Evolutionary conservation across 1,140 invertebrate species (phyloP).

Genomic region (Phenacoccus solenopsis): DNA sequence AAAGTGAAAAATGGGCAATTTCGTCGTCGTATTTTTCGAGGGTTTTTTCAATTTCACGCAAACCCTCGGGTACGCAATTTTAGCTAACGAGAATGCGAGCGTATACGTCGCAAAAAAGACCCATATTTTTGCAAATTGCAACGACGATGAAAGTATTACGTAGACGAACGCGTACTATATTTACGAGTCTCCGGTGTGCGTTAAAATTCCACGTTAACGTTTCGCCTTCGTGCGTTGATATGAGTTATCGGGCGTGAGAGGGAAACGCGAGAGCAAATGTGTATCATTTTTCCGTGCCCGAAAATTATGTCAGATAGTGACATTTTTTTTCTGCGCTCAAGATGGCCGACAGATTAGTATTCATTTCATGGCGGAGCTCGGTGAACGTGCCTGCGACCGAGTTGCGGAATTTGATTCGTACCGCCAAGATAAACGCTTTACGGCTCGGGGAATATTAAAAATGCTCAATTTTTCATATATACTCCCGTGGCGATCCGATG

Average conservation of each 20-base stretch:
- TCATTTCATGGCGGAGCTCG: too few species aligned
- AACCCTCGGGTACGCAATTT: background rate
- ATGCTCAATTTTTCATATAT: too few species aligned
- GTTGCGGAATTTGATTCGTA: too few species aligned
- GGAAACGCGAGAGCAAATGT: too few species aligned
- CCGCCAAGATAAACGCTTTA: too few species aligned
- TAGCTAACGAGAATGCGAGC: background rate
- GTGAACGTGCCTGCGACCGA: too few species aligned
- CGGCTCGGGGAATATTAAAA: too few species aligned
- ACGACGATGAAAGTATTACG: background rate
- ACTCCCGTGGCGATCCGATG: too few species aligned
- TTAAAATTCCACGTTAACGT: background rate
- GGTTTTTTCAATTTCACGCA: constrained; percentile 3
- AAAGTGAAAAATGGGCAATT: background rate
- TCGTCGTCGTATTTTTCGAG: background rate
- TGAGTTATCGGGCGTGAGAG: background rate
- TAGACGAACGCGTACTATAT: background rate
- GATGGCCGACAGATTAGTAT: too few species aligned
- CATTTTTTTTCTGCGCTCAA: too few species aligned
- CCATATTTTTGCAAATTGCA: background rate
- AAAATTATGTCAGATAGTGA: too few species aligned
- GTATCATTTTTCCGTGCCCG: background rate
- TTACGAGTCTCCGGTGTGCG: background rate
- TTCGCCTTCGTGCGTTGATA: background rate
- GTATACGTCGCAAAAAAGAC: background rate